Conservation (phyloP, 2,888 invertebrate genomes). For the Tupiocoris notatus region DNA sequence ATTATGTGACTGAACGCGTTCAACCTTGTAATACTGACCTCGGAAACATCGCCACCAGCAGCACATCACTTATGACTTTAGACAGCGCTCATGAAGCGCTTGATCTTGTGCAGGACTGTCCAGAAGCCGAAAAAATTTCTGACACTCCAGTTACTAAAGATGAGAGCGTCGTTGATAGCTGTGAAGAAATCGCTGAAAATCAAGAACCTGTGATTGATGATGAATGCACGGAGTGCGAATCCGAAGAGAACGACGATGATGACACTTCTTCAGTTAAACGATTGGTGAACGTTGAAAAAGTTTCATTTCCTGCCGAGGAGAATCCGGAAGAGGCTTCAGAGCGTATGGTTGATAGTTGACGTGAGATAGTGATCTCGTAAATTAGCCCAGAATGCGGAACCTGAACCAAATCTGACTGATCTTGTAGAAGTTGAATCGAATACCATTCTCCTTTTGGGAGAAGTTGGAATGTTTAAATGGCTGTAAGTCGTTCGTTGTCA, state of each 20-base stretch:
- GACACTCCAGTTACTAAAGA: not conserved
- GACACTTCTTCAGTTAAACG: not conserved
- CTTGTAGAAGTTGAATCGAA: no score
- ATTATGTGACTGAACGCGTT: conserved; percentile 8
- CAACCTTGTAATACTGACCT: conserved; percentile 14
- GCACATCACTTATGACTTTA: conserved; percentile 6
- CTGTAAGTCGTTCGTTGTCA: no score
- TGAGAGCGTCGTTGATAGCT: not conserved
- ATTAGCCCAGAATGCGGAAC: no score
- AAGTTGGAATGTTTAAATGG: no score
- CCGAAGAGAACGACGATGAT: not conserved
- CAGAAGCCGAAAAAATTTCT: not conserved
- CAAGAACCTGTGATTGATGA: not conserved
- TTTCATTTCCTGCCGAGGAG: no score
- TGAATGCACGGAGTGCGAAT: not conserved
- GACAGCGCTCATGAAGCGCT: conserved; percentile 17
- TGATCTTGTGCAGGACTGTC: not conserved
- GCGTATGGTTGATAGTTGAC: no score
- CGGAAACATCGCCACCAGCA: not conserved
- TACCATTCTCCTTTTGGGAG: no score
- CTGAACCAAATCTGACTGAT: no score
- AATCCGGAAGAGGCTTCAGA: no score
- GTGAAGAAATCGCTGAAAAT: not conserved
- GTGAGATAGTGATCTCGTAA: no score
- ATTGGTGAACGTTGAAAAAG: no score